Evolutionary conservation across 2,113 vertebrate species (phyloP).

Genomic region (Xenus cinereus): DNA sequence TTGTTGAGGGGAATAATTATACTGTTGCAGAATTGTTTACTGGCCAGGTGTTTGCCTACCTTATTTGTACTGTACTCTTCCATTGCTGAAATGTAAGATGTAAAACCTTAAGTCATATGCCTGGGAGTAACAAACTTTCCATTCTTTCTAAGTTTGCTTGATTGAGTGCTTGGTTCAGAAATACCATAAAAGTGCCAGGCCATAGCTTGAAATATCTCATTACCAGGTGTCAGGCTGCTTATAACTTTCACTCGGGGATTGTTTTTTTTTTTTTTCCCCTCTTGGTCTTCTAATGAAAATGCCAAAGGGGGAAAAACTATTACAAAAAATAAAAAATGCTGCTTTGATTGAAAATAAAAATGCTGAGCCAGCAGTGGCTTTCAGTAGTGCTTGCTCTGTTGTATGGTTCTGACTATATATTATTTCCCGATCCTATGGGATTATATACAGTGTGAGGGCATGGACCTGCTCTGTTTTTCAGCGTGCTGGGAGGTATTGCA

Average conservation of each 20-base stretch:
- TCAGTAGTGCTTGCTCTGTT: not conserved
- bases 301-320: constrained; percentile 14
- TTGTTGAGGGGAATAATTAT: not conserved
- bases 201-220: constrained; percentile 36
- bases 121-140: constrained; percentile 22
- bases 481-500: not conserved
- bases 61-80: not conserved
- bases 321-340: not conserved
- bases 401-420: not conserved
- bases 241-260: constrained; percentile 10
- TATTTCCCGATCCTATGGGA: not conserved
- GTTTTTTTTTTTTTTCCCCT: not conserved
- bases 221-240: constrained; percentile 42
- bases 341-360: constrained; percentile 44
- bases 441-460: not conserved
- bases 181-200: constrained; percentile 35
- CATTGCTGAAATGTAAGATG: not conserved
- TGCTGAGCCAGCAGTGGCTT: constrained; percentile 32
- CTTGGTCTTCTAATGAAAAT: constrained; percentile 48
- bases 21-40: not conserved
- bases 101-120: not conserved
- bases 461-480: not conserved
- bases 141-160: not conserved
- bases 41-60: not conserved
- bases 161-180: constrained; percentile 35